Conservation (phyloP, 1,140 invertebrate genomes). For the Drosophila teissieri region DNA sequence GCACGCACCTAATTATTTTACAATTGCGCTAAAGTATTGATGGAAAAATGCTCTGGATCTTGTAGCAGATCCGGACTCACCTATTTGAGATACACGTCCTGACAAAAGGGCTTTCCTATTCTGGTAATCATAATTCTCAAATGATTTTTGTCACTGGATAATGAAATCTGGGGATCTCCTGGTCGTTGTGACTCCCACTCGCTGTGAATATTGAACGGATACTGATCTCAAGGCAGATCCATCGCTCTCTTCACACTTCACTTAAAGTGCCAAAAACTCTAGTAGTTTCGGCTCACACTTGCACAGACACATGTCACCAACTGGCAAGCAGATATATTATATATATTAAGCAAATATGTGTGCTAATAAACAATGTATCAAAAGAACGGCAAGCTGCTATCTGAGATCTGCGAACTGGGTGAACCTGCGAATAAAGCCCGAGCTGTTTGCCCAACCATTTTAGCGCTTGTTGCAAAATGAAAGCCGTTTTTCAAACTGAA, state of each 20-base stretch:
- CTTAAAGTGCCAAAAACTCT: slow-evolving; percentile 71
- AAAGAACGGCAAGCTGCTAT: slow-evolving; percentile 56
- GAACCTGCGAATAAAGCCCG: slow-evolving; percentile 61
- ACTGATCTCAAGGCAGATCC: slow-evolving; percentile 52
- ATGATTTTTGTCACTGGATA: neutral
- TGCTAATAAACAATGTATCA: slow-evolving; percentile 70
- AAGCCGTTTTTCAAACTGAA: slow-evolving; percentile 73
- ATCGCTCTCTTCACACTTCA: slow-evolving; percentile 72
- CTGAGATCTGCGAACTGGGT: slow-evolving; percentile 42
- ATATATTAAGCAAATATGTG: slow-evolving; percentile 74
- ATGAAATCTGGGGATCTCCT: neutral
- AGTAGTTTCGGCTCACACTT: slow-evolving; percentile 69
- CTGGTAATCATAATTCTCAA: slow-evolving; percentile 60
- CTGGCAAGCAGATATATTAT: slow-evolving; percentile 49
- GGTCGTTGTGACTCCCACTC: slow-evolving; percentile 40
- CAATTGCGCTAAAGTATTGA: neutral
- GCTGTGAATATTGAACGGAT: slow-evolving; percentile 69
- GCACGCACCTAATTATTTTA: neutral
- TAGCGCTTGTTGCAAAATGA: slow-evolving; percentile 74
- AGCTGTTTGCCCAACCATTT: slow-evolving; percentile 71
- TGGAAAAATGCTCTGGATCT: neutral
- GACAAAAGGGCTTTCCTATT: slow-evolving; percentile 54
- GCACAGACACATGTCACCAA: slow-evolving; percentile 49
- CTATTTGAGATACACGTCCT: slow-evolving; percentile 38
- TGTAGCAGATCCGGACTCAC: slow-evolving; percentile 25